Evolutionary conservation across 1,140 invertebrate genomes (phyloP).

Genomic region (Pteromalus puparum): DNA sequence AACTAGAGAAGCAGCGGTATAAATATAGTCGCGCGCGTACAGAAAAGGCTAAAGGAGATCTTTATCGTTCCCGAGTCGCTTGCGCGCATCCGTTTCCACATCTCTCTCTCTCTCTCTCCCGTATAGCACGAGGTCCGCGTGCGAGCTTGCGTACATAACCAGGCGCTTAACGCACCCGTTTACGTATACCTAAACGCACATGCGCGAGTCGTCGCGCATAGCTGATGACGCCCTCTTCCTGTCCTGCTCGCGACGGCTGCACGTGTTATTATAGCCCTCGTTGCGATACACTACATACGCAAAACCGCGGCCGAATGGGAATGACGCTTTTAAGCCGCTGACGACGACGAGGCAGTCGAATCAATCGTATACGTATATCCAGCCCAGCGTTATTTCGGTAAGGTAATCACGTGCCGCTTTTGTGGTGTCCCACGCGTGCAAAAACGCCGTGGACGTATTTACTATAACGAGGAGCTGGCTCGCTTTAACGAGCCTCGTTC

Average conservation of each 20-base stretch:
- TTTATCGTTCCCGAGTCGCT: background rate
- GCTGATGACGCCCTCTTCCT: constrained; percentile 9
- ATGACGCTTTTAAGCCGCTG: constrained; percentile 31
- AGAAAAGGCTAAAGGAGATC: constrained; percentile 6
- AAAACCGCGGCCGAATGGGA: constrained; percentile 27
- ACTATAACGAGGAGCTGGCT: background rate
- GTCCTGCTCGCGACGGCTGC: background rate
- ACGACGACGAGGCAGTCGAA: background rate
- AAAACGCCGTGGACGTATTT: background rate
- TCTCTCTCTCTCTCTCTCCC: background rate
- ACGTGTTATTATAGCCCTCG: background rate
- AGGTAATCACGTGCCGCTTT: constrained; percentile 44
- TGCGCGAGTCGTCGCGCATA: background rate
- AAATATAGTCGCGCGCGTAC: background rate
- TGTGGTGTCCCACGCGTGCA: constrained; percentile 22
- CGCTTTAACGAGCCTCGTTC: constrained; percentile 34
- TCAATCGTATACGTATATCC: constrained; percentile 29
- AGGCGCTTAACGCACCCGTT: background rate
- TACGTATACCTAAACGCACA: background rate
- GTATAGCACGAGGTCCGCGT: background rate
- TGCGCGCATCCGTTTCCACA: background rate
- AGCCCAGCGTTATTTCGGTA: constrained; percentile 38
- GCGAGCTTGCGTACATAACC: constrained; percentile 2
- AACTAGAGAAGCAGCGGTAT: background rate
- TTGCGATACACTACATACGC: background rate